Base-by-base conservation (phyloP, 2,888 invertebrate genomes). In the Masnerella sp. region DNA sequence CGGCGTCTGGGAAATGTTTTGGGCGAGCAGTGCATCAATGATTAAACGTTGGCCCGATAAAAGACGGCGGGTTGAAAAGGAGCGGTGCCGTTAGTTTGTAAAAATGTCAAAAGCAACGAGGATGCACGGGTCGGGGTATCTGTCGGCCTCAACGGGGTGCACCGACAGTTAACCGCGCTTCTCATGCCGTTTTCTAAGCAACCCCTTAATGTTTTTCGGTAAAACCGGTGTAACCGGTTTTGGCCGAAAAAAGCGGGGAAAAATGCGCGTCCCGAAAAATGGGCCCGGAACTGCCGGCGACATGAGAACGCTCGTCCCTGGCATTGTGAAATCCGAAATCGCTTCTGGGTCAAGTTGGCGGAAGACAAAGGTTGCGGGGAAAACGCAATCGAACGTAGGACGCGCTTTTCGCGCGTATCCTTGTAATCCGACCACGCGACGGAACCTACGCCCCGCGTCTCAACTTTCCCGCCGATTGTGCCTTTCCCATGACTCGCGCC, bases 141-240 rank as follows among this genome's bases (percentile, higher is more conserved):
- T 51, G 36, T 8, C 12, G 56, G 65, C 40, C 32, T 51, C 34
- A 45, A 52, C 34, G 34, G 61, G 64, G 73, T 70, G 59, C 65
- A 65, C 75, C 79, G 82, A 80, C 81, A 79, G 83, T 82, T 82
- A 81, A 82, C 81, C 82, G 83, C 77, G 78, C 83, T 85, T 86
- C 85, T 84, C 86, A 85, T 85, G 68, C 74, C 71, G 70, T 61
- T 62, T 70, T 61, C 59, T 49, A 20, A 36, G 51, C 70, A 73
- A 74, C 78, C 77, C 79, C 74, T 75, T 77, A 47, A 58, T 38
- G 73, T 40, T 86, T 84, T 85, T 82, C 78, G 82, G 75, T 70
- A 76, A 71, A 84, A 86, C 86, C 85, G 84, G 86, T 86, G 70
- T 22, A 14, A 83, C 86, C 82, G 83, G 85, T 84, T 84, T 74